Evolutionary conservation across 1,140 invertebrate genomes (phyloP), one percentile per base, ranked within the genome.

Genomic region (Parasteatoda tepidariorum): DNA sequence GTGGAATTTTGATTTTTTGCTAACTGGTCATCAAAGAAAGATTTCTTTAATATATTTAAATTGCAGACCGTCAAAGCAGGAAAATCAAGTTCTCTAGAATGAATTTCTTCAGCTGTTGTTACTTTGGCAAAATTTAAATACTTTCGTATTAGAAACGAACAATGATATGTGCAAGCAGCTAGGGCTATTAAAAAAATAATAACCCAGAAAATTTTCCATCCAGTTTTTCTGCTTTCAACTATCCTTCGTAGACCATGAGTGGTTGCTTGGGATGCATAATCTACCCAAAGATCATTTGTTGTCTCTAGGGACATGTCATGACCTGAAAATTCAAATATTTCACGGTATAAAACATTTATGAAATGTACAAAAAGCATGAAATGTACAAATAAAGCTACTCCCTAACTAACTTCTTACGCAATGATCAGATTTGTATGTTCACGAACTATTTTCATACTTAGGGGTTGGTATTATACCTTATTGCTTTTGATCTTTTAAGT

Each of bases 101-200:
- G 85, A 13, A 86, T 84, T 61, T 86, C 85, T 67, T 86, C 85
- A 13, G 85, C 85, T 13, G 84, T 84, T 13, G 85, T 86, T 33
- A 85, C 76, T 66, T 79, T 70, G n/a, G 28, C 68, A 59, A 73
- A 85, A 13, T 18, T 57, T 2, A 85, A 31, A 41, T 85, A 85
- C 22, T 70, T 83, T 30, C n/a, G 34, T 24, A 85, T 83, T 15
- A 85, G 66, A 41, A 73, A 82, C n/a, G 79, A 83, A 22, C 84
- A 83, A 28, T 85, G 84, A 41, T 85, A 85, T 5, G 76, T 41
- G 38, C 59, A 75, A 5, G 70, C 84, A 38, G 59, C 68, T 7
- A 85, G 66, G 28, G 84, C 84, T 22, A 31, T 41, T 22, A 82
- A 30, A 64, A 85, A 82, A 18, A 85, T 74, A 1, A 83, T 3